Evolutionary conservation across 1,140 invertebrate genomes (phyloP).

Genomic region (Drosophila mojavensis): DNA sequence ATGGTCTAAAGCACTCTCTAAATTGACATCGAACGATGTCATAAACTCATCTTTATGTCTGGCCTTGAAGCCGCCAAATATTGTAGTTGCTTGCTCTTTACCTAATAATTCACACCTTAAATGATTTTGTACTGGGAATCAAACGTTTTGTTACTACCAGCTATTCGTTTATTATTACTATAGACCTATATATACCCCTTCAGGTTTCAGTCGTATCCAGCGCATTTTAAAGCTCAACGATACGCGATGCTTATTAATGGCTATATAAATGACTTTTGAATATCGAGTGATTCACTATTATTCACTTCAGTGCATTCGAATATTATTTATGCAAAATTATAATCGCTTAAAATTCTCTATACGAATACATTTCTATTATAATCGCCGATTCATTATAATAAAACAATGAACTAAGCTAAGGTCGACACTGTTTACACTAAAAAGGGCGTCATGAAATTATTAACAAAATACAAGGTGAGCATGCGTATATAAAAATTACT

Average conservation of each 20-base stretch:
- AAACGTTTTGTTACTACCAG: neutral
- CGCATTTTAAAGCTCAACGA: neutral
- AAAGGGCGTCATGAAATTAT: slow-evolving; percentile 21
- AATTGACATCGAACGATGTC: too few species aligned
- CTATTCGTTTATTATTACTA: neutral
- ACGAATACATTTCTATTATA: slow-evolving; percentile 9
- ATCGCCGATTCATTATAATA: slow-evolving; percentile 25
- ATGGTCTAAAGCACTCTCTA: too few species aligned
- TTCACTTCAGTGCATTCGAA: slow-evolving; percentile 10
- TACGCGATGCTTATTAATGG: neutral
- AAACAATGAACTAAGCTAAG: slow-evolving; percentile 51
- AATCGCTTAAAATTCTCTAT: slow-evolving; percentile 6
- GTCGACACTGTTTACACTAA: slow-evolving; percentile 16
- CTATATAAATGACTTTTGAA: slow-evolving; percentile 28
- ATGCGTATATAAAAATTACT: slow-evolving; percentile 3
- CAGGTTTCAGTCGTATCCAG: neutral
- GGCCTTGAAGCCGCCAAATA: neutral
- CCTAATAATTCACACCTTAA: slow-evolving; percentile 6
- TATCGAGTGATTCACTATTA: slow-evolving; percentile 21
- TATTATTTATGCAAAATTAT: slow-evolving; percentile 42
- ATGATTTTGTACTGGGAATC: neutral
- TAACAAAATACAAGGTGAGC: slow-evolving; percentile 19
- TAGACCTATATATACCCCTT: neutral
- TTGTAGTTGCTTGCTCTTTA: neutral
- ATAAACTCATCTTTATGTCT: too few species aligned